phyloP scores from a whole-genome alignment of 2,888 invertebrate genomes.

The Odontomyia ornata region DNA sequence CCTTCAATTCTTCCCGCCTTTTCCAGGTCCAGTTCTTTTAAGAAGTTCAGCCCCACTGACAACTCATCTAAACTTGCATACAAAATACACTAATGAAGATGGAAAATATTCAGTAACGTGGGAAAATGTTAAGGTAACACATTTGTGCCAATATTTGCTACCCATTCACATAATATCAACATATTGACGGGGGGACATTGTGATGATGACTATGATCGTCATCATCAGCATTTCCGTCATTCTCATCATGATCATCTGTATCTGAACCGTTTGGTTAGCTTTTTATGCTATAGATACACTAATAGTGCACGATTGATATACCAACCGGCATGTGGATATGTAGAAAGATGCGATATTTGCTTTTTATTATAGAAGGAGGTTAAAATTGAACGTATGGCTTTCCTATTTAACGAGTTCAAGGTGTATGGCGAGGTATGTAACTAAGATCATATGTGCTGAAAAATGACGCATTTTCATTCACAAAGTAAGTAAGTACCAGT shows the following conservation, averaged over 20 bases:
- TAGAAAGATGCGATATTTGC: too few relatives aligned
- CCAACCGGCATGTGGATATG: neutral
- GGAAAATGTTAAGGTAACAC: constrained; percentile 34
- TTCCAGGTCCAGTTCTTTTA: neutral
- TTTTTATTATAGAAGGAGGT: too few relatives aligned
- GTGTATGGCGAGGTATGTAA: neutral
- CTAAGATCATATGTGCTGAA: neutral
- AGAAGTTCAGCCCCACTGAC: neutral
- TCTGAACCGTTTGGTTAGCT: neutral
- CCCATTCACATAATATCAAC: constrained; percentile 17
- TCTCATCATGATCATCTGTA: neutral
- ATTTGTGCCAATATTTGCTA: constrained; percentile 40
- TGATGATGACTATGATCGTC: too few relatives aligned
- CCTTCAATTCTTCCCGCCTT: neutral
- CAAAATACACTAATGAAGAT: constrained; percentile 29
- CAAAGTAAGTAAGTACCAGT: neutral
- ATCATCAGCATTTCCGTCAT: neutral
- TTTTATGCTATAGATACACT: neutral
- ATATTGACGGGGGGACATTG: too few relatives aligned
- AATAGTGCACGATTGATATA: neutral
- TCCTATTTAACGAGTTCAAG: neutral
- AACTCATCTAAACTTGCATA: neutral
- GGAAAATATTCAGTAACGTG: constrained; percentile 33
- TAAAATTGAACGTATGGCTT: too few relatives aligned
- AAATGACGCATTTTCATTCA: constrained; percentile 5